Percentiles rank a stretch among this genome's conserved stretches.
Conservation (phyloP, 2,888 invertebrate genomes). For the Andrena bucephala region DNA sequence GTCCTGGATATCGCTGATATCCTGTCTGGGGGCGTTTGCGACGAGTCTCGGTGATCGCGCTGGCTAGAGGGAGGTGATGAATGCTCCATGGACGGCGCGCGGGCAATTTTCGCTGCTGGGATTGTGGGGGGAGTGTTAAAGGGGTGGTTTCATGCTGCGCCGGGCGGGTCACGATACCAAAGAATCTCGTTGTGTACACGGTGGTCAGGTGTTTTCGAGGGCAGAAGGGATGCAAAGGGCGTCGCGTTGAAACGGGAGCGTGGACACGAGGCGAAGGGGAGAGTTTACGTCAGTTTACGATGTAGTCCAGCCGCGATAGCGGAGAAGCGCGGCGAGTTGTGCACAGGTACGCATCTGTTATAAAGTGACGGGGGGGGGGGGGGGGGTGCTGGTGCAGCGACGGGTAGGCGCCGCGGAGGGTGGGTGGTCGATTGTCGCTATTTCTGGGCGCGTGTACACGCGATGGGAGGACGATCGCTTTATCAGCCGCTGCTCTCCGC, state of each 20-base stretch:
- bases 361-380: conserved; percentile 3
- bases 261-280: conserved; percentile 8
- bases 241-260: conserved; percentile 14
- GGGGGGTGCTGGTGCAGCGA: conserved; percentile 5
- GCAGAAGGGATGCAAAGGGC: too few relatives aligned
- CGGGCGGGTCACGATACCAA: too few relatives aligned
- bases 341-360: conserved; percentile 20
- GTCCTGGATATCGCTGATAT: conserved; percentile 3
- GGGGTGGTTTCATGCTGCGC: neutral
- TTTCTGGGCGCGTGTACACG: conserved; percentile 52
- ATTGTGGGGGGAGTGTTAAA: neutral
- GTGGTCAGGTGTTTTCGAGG: too few relatives aligned
- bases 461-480: conserved; percentile 61
- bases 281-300: conserved; percentile 8
- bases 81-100: neutral
- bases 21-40: neutral
- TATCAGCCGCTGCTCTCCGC: conserved; percentile 53
- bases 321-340: conserved; percentile 4
- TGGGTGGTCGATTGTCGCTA: conserved; percentile 61
- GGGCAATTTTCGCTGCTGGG: neutral
- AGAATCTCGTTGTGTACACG: too few relatives aligned
- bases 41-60: neutral
- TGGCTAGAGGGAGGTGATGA: neutral
- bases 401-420: conserved; percentile 14
- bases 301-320: conserved; percentile 28